phyloP scores from a whole-genome alignment of 2,888 invertebrate genomes.

The Lepidonotus clava region DNA sequence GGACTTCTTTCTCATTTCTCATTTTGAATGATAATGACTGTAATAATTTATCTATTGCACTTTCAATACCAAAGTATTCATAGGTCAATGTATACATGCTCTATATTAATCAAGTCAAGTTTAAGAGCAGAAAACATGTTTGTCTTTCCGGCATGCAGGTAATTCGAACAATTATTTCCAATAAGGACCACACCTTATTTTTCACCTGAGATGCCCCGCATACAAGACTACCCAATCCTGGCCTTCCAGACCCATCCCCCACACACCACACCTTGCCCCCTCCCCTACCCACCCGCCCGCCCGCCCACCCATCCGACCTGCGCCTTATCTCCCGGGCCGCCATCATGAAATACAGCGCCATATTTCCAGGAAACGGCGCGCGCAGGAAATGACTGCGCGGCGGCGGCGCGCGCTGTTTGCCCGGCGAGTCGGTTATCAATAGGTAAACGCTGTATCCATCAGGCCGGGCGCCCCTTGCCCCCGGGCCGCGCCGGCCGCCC shows the following conservation, averaged over 20 bases:
- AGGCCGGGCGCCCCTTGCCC: not conserved
- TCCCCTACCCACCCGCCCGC: not conserved
- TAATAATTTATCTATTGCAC: too few relatives aligned
- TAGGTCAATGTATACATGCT: too few relatives aligned
- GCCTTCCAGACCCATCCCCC: not conserved
- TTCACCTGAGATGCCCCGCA: not conserved
- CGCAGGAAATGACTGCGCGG: constrained; percentile 46
- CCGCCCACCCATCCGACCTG: not conserved
- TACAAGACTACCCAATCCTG: not conserved
- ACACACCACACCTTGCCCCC: not conserved
- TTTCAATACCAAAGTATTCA: too few relatives aligned
- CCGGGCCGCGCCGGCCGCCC: not conserved
- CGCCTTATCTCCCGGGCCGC: not conserved
- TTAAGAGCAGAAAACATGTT: too few relatives aligned
- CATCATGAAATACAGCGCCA: constrained; percentile 50
- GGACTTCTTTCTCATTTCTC: too few relatives aligned
- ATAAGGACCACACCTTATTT: too few relatives aligned
- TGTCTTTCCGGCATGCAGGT: too few relatives aligned
- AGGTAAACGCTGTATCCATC: constrained; percentile 52
- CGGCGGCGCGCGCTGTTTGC: constrained; percentile 4
- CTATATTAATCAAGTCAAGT: too few relatives aligned
- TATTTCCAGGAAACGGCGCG: constrained; percentile 43
- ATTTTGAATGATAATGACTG: too few relatives aligned
- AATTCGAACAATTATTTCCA: too few relatives aligned
- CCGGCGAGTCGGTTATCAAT: constrained; percentile 44